These are phyloP conservation scores for Intellagama lesueurii DNA, from an alignment of 2,797 vertebrate species.

Conservation along the genomic window DNA sequence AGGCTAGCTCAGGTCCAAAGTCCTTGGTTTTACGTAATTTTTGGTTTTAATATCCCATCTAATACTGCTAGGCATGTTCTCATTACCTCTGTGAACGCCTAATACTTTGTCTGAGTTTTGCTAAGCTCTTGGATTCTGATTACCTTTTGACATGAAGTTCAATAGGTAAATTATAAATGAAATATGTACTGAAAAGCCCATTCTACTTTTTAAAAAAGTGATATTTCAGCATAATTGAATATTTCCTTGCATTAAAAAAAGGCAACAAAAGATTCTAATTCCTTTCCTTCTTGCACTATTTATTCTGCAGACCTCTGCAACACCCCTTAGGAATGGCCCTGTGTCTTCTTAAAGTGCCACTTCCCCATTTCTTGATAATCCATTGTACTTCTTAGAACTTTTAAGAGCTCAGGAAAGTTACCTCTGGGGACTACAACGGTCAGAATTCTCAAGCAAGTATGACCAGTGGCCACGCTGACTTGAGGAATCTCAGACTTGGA, in stretches of 20 bases:
- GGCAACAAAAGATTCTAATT: background rate
- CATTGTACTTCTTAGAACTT: background rate
- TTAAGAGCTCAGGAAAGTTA: no score
- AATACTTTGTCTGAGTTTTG: background rate
- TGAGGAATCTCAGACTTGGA: no score
- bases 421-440: no score
- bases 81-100: background rate
- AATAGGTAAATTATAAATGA: constrained; percentile 2
- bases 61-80: constrained; percentile 3
- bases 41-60: constrained; percentile 10
- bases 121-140: constrained; percentile 1
- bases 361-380: background rate
- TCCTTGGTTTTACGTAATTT: background rate
- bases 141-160: background rate
- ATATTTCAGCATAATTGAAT: constrained; percentile 16
- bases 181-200: background rate
- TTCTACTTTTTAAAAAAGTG: background rate
- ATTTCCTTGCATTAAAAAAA: background rate
- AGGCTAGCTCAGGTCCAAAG: background rate
- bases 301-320: background rate
- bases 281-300: background rate
- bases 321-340: background rate
- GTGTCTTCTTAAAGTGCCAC: background rate
- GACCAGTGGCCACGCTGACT: no score
- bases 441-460: no score